Conservation (phyloP, 2,888 invertebrate genomes). For the Ophion obscuratus region DNA sequence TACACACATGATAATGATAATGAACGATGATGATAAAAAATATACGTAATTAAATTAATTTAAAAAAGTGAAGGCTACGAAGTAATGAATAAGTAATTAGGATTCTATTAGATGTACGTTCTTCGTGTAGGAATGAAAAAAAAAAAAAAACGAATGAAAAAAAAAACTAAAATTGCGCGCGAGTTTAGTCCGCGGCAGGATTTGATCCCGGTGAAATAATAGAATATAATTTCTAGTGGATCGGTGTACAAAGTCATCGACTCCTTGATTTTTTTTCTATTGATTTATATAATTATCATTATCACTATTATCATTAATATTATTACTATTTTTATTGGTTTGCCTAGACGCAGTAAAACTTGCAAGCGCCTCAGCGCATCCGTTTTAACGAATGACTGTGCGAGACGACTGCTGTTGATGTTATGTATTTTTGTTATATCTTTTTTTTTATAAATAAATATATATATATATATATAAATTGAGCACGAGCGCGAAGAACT, state of each 20-base stretch:
- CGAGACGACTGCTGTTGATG: slow-evolving; percentile 82
- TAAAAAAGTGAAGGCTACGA: slow-evolving; percentile 59
- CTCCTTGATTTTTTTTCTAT: slow-evolving; percentile 70
- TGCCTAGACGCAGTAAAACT: slow-evolving; percentile 76
- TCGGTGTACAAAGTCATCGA: slow-evolving; percentile 75
- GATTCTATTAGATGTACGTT: slow-evolving; percentile 65
- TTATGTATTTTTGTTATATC: slow-evolving; percentile 82
- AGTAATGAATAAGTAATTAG: slow-evolving; percentile 62
- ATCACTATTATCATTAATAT: slow-evolving; percentile 60
- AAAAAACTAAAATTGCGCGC: slow-evolving; percentile 43
- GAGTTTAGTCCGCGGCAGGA: slow-evolving; percentile 63
- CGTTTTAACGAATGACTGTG: slow-evolving; percentile 74
- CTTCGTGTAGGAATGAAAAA: slow-evolving; percentile 52
- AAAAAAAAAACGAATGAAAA: slow-evolving; percentile 32
- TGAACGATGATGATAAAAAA: slow-evolving; percentile 60
- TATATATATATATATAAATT: slow-evolving; percentile 47
- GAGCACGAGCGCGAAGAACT: slow-evolving; percentile 71
- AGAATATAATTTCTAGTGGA: slow-evolving; percentile 71
- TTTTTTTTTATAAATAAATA: slow-evolving; percentile 73
- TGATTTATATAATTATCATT: slow-evolving; percentile 66
- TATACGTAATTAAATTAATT: slow-evolving; percentile 69
- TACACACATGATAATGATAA: slow-evolving; percentile 42
- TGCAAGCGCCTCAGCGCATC: slow-evolving; percentile 71
- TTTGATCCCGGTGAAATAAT: slow-evolving; percentile 67
- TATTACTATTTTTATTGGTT: slow-evolving; percentile 71